Percentiles rank a stretch among this genome's conserved stretches.
Evolutionary conservation across 2,888 invertebrate genomes (phyloP).

Genomic region (Eupeodes latifasciatus): DNA sequence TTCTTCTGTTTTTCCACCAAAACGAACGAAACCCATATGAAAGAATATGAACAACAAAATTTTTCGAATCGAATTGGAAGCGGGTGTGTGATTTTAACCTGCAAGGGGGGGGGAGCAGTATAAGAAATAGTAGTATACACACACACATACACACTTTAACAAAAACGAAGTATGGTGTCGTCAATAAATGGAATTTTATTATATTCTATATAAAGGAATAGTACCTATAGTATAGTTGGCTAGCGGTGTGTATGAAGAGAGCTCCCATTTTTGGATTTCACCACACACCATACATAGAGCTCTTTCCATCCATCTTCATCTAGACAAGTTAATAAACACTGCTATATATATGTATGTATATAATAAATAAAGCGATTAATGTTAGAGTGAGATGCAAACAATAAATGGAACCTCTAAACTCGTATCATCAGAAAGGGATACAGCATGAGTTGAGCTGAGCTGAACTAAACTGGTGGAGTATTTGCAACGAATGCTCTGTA

Average conservation of each 20-base stretch:
- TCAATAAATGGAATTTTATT: slow-evolving; percentile 54
- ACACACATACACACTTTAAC: neutral
- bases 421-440: slow-evolving; percentile 36
- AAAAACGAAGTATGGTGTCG: slow-evolving; percentile 31
- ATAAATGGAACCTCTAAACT: neutral
- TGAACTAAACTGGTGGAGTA: neutral
- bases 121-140: neutral
- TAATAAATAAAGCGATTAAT: slow-evolving; percentile 66
- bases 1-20: slow-evolving; percentile 32
- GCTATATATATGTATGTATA: slow-evolving; percentile 38
- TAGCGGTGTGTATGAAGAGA: slow-evolving; percentile 47
- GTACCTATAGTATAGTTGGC: neutral
- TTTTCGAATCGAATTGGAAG: neutral
- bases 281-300: slow-evolving; percentile 54
- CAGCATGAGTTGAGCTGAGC: neutral
- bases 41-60: neutral
- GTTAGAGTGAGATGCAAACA: slow-evolving; percentile 52
- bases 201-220: slow-evolving; percentile 50
- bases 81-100: slow-evolving; percentile 69
- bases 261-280: slow-evolving; percentile 73
- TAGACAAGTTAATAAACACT: slow-evolving; percentile 70
- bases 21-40: slow-evolving; percentile 10
- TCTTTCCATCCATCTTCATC: slow-evolving; percentile 59
- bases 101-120: slow-evolving; percentile 47
- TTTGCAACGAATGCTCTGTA: slow-evolving; percentile 31